A percentile compares a stretch with the other conserved stretches of the same genome.
Conservation (phyloP, 2,888 invertebrate genomes). For the Drosophila nr. medialis region DNA sequence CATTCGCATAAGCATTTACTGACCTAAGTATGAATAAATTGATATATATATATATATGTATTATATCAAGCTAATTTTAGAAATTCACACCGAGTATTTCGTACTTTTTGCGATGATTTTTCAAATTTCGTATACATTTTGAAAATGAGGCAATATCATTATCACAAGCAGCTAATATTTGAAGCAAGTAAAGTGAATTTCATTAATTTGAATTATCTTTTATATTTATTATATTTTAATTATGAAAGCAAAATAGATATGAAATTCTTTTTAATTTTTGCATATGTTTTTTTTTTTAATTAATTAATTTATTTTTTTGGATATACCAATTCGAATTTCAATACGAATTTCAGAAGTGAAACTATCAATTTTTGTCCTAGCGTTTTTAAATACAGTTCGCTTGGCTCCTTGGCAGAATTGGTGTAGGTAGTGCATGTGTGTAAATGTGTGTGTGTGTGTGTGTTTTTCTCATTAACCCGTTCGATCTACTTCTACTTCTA, state of each 20-base stretch:
- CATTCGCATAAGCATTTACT: neutral
- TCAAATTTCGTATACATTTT: no score
- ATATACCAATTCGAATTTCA: neutral
- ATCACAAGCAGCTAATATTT: neutral
- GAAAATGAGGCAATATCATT: neutral
- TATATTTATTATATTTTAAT: neutral
- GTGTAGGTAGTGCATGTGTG: neutral
- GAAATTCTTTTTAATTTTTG: neutral
- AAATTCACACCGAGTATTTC: neutral
- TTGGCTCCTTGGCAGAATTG: neutral
- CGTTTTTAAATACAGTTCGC: neutral
- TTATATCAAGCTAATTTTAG: neutral
- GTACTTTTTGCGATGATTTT: neutral
- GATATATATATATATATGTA: neutral
- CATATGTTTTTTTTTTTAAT: neutral
- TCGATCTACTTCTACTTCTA: neutral
- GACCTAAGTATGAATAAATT: neutral
- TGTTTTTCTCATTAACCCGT: constrained; percentile 9
- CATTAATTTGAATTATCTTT: neutral
- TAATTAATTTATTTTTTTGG: neutral
- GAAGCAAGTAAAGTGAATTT: neutral
- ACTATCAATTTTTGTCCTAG: neutral
- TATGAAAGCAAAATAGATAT: neutral
- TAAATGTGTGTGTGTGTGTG: neutral
- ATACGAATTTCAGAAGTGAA: neutral